phyloP scores from a whole-genome alignment of 2,113 vertebrate species.

The Phoxinus phoxinus region DNA sequence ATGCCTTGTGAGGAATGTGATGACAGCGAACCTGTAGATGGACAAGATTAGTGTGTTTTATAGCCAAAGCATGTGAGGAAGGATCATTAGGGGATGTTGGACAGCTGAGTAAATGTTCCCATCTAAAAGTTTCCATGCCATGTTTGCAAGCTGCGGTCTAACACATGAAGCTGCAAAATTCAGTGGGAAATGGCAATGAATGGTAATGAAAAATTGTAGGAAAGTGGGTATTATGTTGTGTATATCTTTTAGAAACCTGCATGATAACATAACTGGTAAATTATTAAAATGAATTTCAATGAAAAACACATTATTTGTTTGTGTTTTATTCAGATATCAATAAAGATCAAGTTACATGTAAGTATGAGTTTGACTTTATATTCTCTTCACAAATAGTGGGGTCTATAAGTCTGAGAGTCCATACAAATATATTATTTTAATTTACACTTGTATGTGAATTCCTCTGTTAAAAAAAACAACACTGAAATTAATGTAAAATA shows the following conservation, averaged over 20 bases:
- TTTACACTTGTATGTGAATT: neutral
- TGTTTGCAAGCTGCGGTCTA: neutral
- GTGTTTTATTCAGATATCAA: constrained; percentile 83
- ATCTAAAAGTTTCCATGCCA: neutral
- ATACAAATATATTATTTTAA: neutral
- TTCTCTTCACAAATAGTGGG: neutral
- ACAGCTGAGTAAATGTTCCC: constrained; percentile 51
- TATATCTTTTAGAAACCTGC: neutral
- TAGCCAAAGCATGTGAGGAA: constrained; percentile 31
- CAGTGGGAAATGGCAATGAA: neutral
- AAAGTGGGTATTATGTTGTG: neutral
- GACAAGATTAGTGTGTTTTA: constrained; percentile 8
- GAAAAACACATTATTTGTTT: constrained; percentile 56
- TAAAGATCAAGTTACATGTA: constrained; percentile 91
- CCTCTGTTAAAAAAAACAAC: neutral
- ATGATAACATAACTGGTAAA: neutral
- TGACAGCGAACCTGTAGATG: neutral
- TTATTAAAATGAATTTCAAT: neutral
- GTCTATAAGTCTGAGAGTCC: neutral
- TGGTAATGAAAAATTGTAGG: neutral
- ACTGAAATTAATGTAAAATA: neutral
- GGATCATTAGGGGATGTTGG: neutral
- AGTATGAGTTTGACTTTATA: constrained; percentile 68
- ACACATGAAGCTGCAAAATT: neutral
- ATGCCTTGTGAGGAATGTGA: constrained; percentile 10